Conservation (phyloP, 2,797 vertebrate species). For the Hydrophis major region DNA sequence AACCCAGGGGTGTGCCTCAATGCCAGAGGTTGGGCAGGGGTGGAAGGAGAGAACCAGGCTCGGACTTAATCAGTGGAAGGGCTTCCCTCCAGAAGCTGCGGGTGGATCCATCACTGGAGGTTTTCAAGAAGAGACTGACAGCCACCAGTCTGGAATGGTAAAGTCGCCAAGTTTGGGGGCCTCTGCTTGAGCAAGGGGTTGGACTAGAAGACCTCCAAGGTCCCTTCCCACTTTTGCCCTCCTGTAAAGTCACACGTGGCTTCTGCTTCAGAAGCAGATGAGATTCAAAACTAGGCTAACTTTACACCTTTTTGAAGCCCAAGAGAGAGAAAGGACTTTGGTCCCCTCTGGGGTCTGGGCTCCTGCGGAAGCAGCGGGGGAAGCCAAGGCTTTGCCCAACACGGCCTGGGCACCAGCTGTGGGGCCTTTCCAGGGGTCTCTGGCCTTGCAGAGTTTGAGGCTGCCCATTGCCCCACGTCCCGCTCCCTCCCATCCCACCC, state of each 20-base stretch:
- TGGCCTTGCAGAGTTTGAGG: not conserved
- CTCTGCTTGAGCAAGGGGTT: not conserved
- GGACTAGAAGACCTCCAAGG: not conserved
- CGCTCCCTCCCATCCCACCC: not conserved
- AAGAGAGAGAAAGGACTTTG: not conserved
- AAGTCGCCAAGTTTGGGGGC: too few relatives aligned
- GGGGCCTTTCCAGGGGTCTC: not conserved
- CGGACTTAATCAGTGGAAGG: not conserved
- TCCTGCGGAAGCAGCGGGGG: not conserved
- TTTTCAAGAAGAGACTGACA: not conserved
- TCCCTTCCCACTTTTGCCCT: not conserved
- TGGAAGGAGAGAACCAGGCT: not conserved
- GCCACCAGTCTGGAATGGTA: not conserved
- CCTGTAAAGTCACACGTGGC: not conserved
- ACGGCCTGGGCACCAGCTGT: not conserved
- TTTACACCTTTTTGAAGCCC: not conserved
- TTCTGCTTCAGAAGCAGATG: not conserved
- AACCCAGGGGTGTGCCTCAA: not conserved
- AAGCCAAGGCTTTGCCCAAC: not conserved
- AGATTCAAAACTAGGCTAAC: not conserved
- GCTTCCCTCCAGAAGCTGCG: not conserved
- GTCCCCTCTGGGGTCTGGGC: not conserved
- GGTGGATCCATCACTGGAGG: not conserved
- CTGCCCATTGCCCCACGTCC: not conserved
- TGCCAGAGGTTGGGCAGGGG: not conserved